Conservation (phyloP, 2,797 vertebrate species). For the Smutsia gigantea region DNA sequence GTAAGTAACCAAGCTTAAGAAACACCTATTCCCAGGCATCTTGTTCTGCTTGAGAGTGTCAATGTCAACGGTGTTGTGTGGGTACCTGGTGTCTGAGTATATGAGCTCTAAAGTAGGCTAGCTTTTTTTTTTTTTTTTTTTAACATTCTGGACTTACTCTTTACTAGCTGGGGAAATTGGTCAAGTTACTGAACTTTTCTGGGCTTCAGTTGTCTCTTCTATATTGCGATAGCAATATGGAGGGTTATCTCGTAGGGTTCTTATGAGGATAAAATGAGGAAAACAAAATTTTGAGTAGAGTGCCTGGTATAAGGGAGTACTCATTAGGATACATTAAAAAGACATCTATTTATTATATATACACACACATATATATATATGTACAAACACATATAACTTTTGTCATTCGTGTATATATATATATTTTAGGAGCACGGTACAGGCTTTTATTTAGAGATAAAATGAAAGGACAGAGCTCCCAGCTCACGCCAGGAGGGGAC, state of each 20-base stretch:
- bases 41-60: background rate
- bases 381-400: background rate
- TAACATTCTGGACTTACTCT: background rate
- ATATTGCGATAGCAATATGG: background rate
- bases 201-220: background rate
- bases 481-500: no score
- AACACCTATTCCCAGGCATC: background rate
- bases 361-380: background rate
- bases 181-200: background rate
- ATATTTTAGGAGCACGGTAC: background rate
- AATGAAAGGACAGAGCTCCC: no score
- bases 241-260: background rate
- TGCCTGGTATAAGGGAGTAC: background rate
- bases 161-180: background rate
- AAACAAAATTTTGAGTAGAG: background rate
- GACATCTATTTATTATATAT: background rate
- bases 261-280: background rate
- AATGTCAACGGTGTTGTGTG: background rate
- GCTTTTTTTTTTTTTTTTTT: no score
- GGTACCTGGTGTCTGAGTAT: background rate
- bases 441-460: no score
- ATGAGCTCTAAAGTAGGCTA: background rate
- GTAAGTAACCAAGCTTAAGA: background rate
- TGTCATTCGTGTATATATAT: background rate
- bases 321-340: background rate